Base-by-base conservation (phyloP, 2,888 invertebrate species). In the Amblyteles armatorius region DNA sequence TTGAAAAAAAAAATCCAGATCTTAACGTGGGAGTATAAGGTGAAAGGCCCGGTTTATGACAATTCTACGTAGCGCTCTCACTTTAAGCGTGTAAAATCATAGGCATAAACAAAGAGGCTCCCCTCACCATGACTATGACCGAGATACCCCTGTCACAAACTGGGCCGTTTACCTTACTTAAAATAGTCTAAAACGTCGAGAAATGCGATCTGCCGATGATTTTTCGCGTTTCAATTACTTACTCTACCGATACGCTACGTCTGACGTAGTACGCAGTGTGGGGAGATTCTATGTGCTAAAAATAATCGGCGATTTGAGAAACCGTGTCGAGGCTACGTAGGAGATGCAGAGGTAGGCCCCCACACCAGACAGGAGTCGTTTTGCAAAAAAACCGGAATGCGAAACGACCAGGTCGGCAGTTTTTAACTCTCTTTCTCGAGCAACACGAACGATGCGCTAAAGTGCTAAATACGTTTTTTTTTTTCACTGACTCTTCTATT, bases 241-340 rank as follows among this genome's bases (percentile, higher is more conserved):
- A 63, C 63, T 74, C 44, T 16, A 48, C 44, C 44, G 3, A 50
- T 16, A 29, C 5, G 13, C 19, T 33, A 50, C 36, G 26, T 55
- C 57, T 22, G 65, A 77, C 55, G 67, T 67, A 55, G 26, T n/a
- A n/a, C 40, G 22, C 55, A 36, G 55, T 2, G 67, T 26, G 29
- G 67, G 63, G 52, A 36, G 77, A 63, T 13, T 63, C 63, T n/a
- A 63, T 33, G 3, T 44, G 57, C 77, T 82, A 80, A 85, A 79
- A 82, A 85, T 85, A 85, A 72, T 82, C 68, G 68, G 26, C 72
- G 73, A 82, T 77, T 82, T 79, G 52, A 36, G 60, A 80, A 85
- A 76, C 33, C 67, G 82, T 84, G 79, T 79, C 79, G 79, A 74
- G 82, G 79, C 50, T 72, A 79, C 71, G 82, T 71, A 50, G 82